Base-by-base conservation (phyloP, 2,888 invertebrate genomes). In the Protula sp. region DNA sequence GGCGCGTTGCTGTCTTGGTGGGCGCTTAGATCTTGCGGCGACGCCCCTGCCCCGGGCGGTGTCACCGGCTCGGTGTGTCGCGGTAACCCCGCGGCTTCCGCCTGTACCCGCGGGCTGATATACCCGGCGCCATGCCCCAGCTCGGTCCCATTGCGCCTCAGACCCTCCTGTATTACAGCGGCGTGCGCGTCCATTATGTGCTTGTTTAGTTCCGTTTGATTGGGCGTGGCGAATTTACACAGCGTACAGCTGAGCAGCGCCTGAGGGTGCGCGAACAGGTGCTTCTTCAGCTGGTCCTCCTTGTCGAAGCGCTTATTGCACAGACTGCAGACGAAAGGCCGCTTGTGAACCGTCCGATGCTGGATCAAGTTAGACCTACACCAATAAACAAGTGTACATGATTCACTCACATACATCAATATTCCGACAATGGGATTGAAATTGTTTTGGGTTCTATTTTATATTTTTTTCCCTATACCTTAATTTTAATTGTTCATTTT, bases 221-320 rank as follows among this genome's bases (percentile, higher is more conserved):
- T 72, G 5, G 68, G 58, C 19, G 73, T 70, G 26, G 70, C 65
- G 61, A 70, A 74, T 9, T 67, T 66, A 57, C 75, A 75, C 53
- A 69, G 63, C 55, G 65, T 72, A 61, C 74, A 74, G 19, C 68
- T 67, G 47, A 74, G 61, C 55, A 73, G 59, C 9, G 70, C 58
- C 52, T 69, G 71, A 1, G 73, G 74, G 54, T 74, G 74, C 22
- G 71, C 72, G 54, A 73, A 70, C 56, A 73, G 60, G 54, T 75
- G 74, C n/a, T 73, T 67, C 67, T 75, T 72, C 55, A 74, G 64
- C 60, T 74, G 74, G 29, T 73, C 72, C 47, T 71, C 72, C 5
- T 70, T 65, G 61, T 74, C 74, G 58, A 75, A 75, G 2, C 72
- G 62, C 62, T 74, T 73, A 61, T 68, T 68, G 62, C 74, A 75